Evolutionary conservation across 2,113 vertebrate species (phyloP).

Genomic region (Micromys minutus): DNA sequence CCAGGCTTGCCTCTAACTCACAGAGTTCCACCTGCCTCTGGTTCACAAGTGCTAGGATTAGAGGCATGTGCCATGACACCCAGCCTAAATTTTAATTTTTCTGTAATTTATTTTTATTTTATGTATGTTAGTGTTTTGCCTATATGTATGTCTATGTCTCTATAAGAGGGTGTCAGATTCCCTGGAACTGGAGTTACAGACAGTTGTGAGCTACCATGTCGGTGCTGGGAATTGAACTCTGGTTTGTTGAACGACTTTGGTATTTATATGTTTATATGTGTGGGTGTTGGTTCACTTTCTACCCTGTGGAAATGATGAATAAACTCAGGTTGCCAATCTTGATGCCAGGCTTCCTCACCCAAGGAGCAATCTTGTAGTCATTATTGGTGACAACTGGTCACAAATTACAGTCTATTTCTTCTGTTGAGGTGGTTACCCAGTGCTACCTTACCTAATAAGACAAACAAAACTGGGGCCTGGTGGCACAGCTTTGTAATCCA

Average conservation of each 20-base stretch:
- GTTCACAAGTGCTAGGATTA: background rate
- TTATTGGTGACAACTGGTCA: background rate
- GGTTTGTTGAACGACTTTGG: background rate
- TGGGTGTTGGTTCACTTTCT: background rate
- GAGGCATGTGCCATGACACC: background rate
- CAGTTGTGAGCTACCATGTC: background rate
- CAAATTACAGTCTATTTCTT: background rate
- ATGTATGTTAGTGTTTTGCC: background rate
- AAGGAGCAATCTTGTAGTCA: background rate
- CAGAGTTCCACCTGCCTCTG: background rate
- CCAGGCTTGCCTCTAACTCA: background rate
- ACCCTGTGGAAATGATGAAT: background rate
- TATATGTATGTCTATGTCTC: background rate
- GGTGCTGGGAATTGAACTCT: background rate
- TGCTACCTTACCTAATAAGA: constrained; percentile 13
- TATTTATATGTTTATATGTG: background rate
- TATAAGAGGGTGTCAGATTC: background rate
- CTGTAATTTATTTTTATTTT: background rate
- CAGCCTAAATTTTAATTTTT: background rate
- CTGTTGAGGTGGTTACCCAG: background rate
- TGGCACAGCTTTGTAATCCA: background rate
- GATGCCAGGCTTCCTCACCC: background rate
- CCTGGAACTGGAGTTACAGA: too few relatives aligned
- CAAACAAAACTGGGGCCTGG: background rate
- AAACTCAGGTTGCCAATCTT: background rate